Percentiles rank a stretch among this genome's conserved stretches.
phyloP scores from a whole-genome alignment of 2,113 vertebrate genomes.

The Cacatua alba region DNA sequence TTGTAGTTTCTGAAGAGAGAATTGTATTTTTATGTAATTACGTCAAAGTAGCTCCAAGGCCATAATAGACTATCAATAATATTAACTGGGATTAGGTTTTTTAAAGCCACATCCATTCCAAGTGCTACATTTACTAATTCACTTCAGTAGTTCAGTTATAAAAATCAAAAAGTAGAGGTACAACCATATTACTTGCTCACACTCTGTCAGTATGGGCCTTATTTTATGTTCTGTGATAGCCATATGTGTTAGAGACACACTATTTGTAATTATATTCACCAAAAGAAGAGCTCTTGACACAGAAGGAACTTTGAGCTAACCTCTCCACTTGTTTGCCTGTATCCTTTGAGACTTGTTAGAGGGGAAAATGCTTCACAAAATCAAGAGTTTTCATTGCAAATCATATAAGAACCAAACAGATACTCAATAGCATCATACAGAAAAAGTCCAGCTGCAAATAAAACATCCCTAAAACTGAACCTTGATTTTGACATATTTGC shows the following conservation, averaged over 20 bases:
- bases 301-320: neutral
- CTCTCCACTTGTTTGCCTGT: neutral
- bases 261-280: neutral
- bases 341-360: slow-evolving; percentile 12
- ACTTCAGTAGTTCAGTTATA: neutral
- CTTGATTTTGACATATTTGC: neutral
- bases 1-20: neutral
- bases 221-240: neutral
- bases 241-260: neutral
- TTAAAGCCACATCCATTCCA: neutral
- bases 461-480: neutral
- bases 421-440: neutral
- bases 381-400: neutral
- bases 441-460: neutral
- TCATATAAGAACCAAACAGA: neutral
- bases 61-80: neutral
- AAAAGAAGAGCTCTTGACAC: neutral
- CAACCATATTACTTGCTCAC: neutral
- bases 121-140: neutral
- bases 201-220: neutral
- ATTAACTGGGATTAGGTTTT: neutral
- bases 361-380: neutral
- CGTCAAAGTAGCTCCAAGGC: neutral
- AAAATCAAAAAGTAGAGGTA: neutral
- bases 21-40: neutral